These are phyloP conservation scores for Leptothorax acervorum DNA, from an alignment of 2,888 invertebrate species.

Conservation along the genomic window DNA sequence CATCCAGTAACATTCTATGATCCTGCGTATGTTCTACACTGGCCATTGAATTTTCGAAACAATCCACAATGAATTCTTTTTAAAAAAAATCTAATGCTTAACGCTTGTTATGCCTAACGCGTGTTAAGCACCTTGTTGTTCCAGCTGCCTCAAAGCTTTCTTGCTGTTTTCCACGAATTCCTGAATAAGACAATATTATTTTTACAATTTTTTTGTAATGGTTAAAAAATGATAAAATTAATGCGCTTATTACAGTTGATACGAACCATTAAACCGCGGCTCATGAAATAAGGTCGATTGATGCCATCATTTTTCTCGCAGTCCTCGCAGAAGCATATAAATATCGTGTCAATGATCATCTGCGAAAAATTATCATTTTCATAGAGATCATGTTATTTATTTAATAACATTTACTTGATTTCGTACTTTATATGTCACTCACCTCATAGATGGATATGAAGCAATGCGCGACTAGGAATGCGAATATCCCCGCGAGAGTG, in stretches of 20 bases:
- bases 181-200: conserved; percentile 72
- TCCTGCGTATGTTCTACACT: background rate
- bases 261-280: conserved; percentile 87
- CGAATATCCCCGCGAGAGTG: conserved; percentile 88
- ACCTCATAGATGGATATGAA: conserved; percentile 92
- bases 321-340: conserved; percentile 90
- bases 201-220: background rate
- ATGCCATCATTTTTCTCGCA: conserved; percentile 89
- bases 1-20: background rate
- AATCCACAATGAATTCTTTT: background rate
- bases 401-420: background rate
- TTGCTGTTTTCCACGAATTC: conserved; percentile 89
- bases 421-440: conserved; percentile 68
- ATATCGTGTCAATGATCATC: conserved; percentile 91
- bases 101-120: conserved; percentile 35
- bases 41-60: background rate
- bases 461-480: conserved; percentile 90
- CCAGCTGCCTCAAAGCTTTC: conserved; percentile 83
- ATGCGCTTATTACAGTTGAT: background rate
- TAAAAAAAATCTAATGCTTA: background rate
- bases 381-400: conserved; percentile 2
- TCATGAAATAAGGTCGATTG: conserved; percentile 89
- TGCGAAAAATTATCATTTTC: conserved; percentile 79
- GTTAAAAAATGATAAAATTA: background rate
- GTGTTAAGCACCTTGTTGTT: conserved; percentile 37